phyloP scores from a whole-genome alignment of 2,888 invertebrate genomes.

The Lasioglossum pauxillum region DNA sequence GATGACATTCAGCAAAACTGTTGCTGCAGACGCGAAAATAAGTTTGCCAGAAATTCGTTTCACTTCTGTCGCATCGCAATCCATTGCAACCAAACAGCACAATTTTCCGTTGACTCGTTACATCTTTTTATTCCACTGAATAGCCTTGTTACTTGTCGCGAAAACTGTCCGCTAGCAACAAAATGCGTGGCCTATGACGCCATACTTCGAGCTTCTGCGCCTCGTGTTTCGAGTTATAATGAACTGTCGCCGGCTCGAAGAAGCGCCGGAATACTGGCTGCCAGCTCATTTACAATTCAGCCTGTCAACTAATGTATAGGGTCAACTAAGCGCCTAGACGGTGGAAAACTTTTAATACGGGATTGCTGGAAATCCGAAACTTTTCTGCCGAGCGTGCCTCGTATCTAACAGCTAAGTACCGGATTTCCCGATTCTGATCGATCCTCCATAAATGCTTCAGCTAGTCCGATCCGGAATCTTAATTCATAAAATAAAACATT shows the following conservation, averaged over 20 bases:
- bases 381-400: slow-evolving; percentile 12
- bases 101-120: slow-evolving; percentile 39
- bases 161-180: slow-evolving; percentile 13
- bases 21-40: slow-evolving; percentile 14
- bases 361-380: slow-evolving; percentile 19
- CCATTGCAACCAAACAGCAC: slow-evolving; percentile 39
- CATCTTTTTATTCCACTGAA: slow-evolving; percentile 25
- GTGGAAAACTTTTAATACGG: slow-evolving; percentile 41
- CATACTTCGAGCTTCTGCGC: slow-evolving; percentile 34
- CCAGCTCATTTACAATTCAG: slow-evolving; percentile 41
- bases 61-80: slow-evolving; percentile 35
- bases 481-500: neutral
- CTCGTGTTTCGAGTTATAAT: slow-evolving; percentile 29
- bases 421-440: slow-evolving; percentile 7
- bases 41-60: slow-evolving; percentile 40
- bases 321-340: slow-evolving; percentile 11
- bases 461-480: neutral
- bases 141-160: slow-evolving; percentile 36
- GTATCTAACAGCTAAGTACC: slow-evolving; percentile 1
- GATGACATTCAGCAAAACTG: neutral
- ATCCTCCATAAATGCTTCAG: neutral
- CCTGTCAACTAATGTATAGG: slow-evolving; percentile 30
- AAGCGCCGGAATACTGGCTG: neutral
- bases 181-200: slow-evolving; percentile 6
- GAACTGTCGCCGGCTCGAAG: slow-evolving; percentile 3